Percentiles rank a stretch among this genome's conserved stretches.
phyloP scores from a whole-genome alignment of 2,797 vertebrate species.

The Tadarida brasiliensis region DNA sequence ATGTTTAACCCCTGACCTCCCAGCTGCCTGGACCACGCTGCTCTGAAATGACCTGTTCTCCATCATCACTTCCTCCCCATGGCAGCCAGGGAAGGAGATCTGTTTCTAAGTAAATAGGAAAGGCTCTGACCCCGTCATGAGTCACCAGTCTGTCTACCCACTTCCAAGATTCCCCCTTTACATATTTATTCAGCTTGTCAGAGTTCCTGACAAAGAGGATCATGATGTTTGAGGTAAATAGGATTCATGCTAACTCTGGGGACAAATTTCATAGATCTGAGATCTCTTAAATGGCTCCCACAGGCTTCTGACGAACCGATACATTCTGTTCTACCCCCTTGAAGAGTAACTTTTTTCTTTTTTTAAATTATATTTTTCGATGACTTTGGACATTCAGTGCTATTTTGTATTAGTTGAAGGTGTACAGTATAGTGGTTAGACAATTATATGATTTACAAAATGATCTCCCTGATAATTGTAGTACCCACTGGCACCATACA shows the following conservation, averaged over 20 bases:
- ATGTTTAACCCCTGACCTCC: conserved; percentile 84
- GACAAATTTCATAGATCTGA: conserved; percentile 63
- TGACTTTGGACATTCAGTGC: neutral
- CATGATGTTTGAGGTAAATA: conserved; percentile 68
- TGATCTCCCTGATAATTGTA: neutral
- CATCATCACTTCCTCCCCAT: conserved; percentile 78
- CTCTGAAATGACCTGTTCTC: conserved; percentile 74
- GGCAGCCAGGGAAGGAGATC: conserved; percentile 74
- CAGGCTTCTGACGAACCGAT: neutral
- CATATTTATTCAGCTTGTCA: conserved; percentile 82
- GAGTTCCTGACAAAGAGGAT: conserved; percentile 76
- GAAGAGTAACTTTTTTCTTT: neutral
- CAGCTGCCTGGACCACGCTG: conserved; percentile 78
- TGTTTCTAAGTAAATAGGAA: conserved; percentile 84
- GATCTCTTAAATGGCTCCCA: neutral
- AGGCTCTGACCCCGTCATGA: conserved; percentile 80
- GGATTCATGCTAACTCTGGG: conserved; percentile 43
- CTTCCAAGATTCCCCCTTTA: conserved; percentile 75
- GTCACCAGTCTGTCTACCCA: conserved; percentile 72
- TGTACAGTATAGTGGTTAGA: neutral
- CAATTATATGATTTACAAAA: neutral
- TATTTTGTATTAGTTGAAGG: neutral
- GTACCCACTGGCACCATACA: too few relatives aligned
- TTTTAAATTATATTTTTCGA: neutral
- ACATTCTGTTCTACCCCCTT: neutral